Evolutionary conservation across 2,888 invertebrate species (phyloP).

Genomic region (Leptopilina syphax): DNA sequence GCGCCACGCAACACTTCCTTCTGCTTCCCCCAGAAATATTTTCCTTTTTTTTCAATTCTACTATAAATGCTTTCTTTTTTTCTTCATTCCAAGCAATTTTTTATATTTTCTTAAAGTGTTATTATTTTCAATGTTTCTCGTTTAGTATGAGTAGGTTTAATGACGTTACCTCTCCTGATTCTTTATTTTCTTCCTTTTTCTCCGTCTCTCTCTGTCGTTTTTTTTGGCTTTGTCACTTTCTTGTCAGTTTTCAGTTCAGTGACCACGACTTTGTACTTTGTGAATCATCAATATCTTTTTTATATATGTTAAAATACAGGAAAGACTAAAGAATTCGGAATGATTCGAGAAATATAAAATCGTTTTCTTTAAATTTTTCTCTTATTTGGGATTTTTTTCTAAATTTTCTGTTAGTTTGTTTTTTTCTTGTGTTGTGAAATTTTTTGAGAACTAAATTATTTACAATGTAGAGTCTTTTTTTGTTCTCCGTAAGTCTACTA

Average conservation of each 20-base stretch:
- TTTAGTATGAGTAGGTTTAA: not conserved
- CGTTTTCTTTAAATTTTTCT: not conserved
- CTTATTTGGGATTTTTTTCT: no score
- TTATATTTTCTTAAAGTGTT: not conserved
- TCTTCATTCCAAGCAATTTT: not conserved
- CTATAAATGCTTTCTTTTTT: not conserved
- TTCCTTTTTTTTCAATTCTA: not conserved
- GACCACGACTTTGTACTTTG: conserved; percentile 10
- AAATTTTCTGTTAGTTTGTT: no score
- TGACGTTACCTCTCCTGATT: not conserved
- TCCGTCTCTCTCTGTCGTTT: not conserved
- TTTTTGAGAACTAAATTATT: no score
- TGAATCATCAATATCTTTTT: not conserved
- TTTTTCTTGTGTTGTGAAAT: no score
- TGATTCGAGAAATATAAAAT: not conserved
- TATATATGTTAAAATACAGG: conserved; percentile 5
- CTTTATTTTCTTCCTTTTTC: not conserved
- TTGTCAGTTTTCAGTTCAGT: conserved; percentile 20
- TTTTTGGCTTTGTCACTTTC: conserved; percentile 20
- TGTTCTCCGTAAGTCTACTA: no score
- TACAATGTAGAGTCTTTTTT: no score
- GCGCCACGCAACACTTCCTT: conserved; percentile 31
- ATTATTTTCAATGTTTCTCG: not conserved
- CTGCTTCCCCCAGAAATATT: not conserved
- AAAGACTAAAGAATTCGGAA: not conserved